Percentiles rank a stretch among this genome's conserved stretches.
These are phyloP conservation scores for Spermophilus dauricus DNA, from an alignment of 2,113 vertebrate species.

Conservation along the genomic window DNA sequence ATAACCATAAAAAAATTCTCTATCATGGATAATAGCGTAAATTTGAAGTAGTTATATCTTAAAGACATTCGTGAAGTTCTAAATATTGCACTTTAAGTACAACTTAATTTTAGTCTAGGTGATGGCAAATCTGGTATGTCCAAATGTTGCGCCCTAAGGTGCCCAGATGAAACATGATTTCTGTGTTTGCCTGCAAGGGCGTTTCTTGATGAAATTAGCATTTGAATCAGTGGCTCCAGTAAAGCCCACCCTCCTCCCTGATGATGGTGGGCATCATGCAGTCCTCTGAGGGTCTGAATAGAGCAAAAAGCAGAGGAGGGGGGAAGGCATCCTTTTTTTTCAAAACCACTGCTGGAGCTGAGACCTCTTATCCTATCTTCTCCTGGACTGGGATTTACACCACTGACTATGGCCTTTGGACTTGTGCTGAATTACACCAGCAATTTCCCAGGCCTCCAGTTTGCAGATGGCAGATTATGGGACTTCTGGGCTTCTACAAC, in stretches of 20 bases:
- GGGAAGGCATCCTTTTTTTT: too few relatives aligned
- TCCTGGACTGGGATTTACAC: neutral
- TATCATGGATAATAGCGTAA: neutral
- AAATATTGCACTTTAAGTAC: neutral
- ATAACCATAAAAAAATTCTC: too few relatives aligned
- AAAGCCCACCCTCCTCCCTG: fast-evolving
- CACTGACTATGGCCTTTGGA: neutral
- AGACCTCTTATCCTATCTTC: neutral
- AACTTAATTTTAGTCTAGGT: neutral
- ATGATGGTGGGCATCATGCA: fast-evolving
- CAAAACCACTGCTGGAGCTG: neutral
- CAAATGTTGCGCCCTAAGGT: too few relatives aligned
- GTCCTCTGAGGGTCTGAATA: neutral
- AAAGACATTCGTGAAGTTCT: neutral
- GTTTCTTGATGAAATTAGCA: neutral
- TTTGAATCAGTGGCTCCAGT: neutral
- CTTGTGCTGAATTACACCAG: neutral
- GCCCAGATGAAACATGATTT: neutral
- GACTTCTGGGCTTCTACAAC: neutral
- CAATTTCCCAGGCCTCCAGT: too few relatives aligned
- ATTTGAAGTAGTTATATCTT: neutral
- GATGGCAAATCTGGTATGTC: neutral
- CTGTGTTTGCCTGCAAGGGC: neutral
- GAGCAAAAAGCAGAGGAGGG: too few relatives aligned
- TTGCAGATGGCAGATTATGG: neutral